A percentile compares a stretch with the other conserved stretches of the same genome.
Evolutionary conservation across 1,140 invertebrate genomes (phyloP).

Genomic region (Apis cerana): DNA sequence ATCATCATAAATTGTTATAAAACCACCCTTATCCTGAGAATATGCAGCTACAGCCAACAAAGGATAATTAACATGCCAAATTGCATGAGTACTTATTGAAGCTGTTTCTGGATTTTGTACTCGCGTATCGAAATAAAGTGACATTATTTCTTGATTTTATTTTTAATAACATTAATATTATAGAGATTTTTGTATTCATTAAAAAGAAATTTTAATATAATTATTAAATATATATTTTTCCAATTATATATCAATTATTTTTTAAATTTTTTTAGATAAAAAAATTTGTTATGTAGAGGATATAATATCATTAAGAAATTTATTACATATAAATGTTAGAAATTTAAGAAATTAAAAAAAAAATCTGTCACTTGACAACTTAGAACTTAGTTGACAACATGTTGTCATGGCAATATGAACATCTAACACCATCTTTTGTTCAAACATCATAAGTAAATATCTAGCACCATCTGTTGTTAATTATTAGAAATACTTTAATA

Average conservation of each 20-base stretch:
- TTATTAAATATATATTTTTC: too few species aligned
- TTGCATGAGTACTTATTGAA: conserved; percentile 87
- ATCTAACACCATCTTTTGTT: conserved; percentile 5
- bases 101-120: conserved; percentile 86
- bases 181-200: neutral
- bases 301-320: neutral
- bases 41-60: conserved; percentile 92
- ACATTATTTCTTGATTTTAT: conserved; percentile 80
- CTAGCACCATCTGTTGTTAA: neutral
- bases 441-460: conserved; percentile 4
- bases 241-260: neutral
- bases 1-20: conserved; percentile 94
- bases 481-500: neutral
- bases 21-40: conserved; percentile 92
- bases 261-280: neutral
- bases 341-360: neutral
- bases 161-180: neutral
- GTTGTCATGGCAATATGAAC: conserved; percentile 41
- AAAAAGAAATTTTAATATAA: neutral
- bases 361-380: conserved; percentile 10
- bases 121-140: conserved; percentile 89
- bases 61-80: conserved; percentile 90
- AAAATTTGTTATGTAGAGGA: neutral
- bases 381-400: neutral
- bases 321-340: neutral